phyloP scores from a whole-genome alignment of 2,113 vertebrate species.

The Echinops telfairi region DNA sequence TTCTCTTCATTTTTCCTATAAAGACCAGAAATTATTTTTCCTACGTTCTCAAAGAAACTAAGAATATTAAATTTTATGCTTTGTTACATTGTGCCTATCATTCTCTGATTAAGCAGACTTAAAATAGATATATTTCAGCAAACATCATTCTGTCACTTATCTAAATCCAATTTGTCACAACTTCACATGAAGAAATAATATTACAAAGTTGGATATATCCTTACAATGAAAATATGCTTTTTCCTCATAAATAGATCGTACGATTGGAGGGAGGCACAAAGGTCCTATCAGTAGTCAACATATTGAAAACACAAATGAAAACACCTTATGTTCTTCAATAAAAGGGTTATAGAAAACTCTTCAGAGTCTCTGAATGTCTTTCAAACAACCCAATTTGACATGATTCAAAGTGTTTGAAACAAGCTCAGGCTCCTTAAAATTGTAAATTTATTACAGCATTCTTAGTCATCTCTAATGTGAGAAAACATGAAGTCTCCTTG shows the following conservation, averaged over 20 bases:
- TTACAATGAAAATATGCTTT: not conserved
- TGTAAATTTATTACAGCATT: conserved; percentile 54
- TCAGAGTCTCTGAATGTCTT: conserved; percentile 29
- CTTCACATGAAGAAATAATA: not conserved
- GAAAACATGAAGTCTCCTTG: not conserved
- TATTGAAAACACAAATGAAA: conserved; percentile 72
- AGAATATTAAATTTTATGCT: not conserved
- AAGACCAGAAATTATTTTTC: not conserved
- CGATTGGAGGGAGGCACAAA: not conserved
- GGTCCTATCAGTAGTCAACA: conserved; percentile 49
- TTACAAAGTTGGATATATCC: not conserved
- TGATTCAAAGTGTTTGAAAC: conserved; percentile 21
- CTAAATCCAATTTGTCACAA: not conserved
- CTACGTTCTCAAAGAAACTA: not conserved
- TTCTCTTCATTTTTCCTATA: too few relatives aligned
- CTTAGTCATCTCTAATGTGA: not conserved
- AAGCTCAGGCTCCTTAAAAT: conserved; percentile 40
- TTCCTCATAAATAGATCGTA: conserved; percentile 42
- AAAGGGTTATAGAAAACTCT: conserved; percentile 11
- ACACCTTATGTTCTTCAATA: conserved; percentile 60
- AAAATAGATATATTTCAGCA: not conserved
- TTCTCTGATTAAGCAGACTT: not conserved
- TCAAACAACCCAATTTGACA: not conserved
- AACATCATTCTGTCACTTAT: not conserved
- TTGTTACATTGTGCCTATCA: not conserved